Evolutionary conservation across 2,113 vertebrate species (phyloP), one percentile per base, ranked within the genome.

Genomic region (Mastomys natalensis): DNA sequence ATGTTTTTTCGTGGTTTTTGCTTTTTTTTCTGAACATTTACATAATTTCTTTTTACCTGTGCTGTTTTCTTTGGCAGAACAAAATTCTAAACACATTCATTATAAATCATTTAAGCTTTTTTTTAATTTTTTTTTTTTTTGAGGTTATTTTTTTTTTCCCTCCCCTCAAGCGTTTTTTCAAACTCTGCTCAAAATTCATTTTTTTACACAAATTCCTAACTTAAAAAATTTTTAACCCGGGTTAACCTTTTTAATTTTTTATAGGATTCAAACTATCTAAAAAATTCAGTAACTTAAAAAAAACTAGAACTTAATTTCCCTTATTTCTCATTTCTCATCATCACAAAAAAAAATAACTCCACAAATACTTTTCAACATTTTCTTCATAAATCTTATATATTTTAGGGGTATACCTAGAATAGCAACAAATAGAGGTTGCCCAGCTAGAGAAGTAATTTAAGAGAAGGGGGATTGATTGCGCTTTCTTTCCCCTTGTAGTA

Each of bases 401-500:
- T 64, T 64, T 26, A 24, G 26, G 10, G 26, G 62, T 68, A 15
- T 68, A 34, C 64, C 64, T 68, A 68, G 62, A 34, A 58, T 68
- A 68, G 29, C 1, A 66, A 31, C 34, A 66, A 12, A 31, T 13
- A 31, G 10, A 88, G 6, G 66, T 82, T 86, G 34, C 3, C 19
- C 60, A 58, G 22, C 16, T 60, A 64, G 43, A 91, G 73, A 91
- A 90, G 7, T 62, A 19, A 88, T 4, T 66, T 53, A 37, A 26
- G 24, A 95, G 21, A 60, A 43, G n/a, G 26, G 26, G 48, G 7
- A 51, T 48, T 95, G 77, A 68, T 74, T 4, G 85, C 37, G 45
- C 94, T 78, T 55, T 97, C 12, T 93, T 40, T 96, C n/a, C 3
- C 0, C 48, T 81, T 97, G 26, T 98, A 99, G 99, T 99, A 99